A percentile compares a stretch with the other conserved stretches of the same genome.
phyloP scores from a whole-genome alignment of 2,113 vertebrate genomes.

The Vombatus ursinus region DNA sequence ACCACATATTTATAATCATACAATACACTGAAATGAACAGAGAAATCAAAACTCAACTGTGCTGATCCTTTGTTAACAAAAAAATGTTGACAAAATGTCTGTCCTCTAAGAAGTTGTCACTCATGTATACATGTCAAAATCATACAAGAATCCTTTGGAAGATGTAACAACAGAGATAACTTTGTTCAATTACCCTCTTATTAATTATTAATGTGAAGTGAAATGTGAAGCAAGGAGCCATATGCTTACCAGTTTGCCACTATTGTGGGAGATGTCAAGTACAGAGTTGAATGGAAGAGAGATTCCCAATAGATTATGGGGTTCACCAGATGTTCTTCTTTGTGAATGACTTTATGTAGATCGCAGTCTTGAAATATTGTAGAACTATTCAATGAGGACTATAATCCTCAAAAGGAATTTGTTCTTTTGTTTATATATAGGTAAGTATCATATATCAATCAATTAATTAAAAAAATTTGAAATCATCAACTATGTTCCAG shows the following conservation, averaged over 20 bases:
- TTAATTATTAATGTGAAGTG: neutral
- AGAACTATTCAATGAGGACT: neutral
- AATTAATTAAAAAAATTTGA: neutral
- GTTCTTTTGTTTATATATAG: neutral
- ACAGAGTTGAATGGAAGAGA: neutral
- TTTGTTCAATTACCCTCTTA: neutral
- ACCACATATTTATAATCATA: neutral
- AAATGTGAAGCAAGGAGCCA: neutral
- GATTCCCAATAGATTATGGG: neutral
- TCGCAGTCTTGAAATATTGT: neutral
- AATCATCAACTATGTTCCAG: neutral
- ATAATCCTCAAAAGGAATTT: neutral
- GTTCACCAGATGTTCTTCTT: neutral
- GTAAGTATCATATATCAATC: neutral
- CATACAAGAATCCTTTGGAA: neutral
- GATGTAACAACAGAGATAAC: neutral
- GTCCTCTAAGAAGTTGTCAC: neutral
- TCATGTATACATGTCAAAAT: neutral
- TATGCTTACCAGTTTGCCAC: neutral
- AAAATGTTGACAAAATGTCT: neutral
- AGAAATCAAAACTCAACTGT: neutral
- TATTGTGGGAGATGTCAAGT: neutral
- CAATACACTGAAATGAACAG: neutral
- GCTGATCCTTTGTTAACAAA: neutral
- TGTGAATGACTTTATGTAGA: neutral